A percentile compares a stretch with the other conserved stretches of the same genome.
Evolutionary conservation across 2,113 vertebrate genomes (phyloP).

Genomic region (Urocolius indicus): DNA sequence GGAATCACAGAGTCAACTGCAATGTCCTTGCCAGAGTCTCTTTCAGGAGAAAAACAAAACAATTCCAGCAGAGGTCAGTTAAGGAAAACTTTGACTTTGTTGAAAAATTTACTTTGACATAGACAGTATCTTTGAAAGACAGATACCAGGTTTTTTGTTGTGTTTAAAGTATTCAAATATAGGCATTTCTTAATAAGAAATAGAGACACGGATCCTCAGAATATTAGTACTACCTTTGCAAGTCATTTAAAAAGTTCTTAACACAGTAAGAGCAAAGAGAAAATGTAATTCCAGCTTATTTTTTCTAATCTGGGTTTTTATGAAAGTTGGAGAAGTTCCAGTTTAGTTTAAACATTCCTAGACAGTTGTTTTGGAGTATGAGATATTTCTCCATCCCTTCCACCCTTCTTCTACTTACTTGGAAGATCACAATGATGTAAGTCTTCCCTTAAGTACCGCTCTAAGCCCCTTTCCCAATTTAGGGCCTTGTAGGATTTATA

Average conservation of each 20-base stretch:
- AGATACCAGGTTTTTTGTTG: neutral
- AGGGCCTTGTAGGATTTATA: neutral
- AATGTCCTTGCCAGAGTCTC: neutral
- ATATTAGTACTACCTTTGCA: neutral
- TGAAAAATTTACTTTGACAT: neutral
- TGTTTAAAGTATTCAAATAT: neutral
- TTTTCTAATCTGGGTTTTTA: neutral
- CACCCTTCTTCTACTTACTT: neutral
- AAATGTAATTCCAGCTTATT: neutral
- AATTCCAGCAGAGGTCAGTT: slow-evolving; percentile 24
- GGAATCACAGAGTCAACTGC: neutral
- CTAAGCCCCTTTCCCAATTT: neutral
- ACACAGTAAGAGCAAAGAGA: neutral
- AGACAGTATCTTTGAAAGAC: neutral
- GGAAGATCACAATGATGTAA: neutral
- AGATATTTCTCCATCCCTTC: neutral
- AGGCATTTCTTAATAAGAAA: neutral
- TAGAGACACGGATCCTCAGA: neutral
- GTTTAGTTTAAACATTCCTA: neutral
- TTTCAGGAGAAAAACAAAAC: neutral
- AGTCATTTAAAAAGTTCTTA: neutral
- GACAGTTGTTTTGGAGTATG: neutral
- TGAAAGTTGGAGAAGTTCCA: neutral
- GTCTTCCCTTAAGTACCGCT: neutral
- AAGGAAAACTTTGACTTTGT: neutral